These are phyloP conservation scores for Enchytraeus crypticus DNA, from an alignment of 2,888 invertebrate genomes.

Conservation along the genomic window DNA sequence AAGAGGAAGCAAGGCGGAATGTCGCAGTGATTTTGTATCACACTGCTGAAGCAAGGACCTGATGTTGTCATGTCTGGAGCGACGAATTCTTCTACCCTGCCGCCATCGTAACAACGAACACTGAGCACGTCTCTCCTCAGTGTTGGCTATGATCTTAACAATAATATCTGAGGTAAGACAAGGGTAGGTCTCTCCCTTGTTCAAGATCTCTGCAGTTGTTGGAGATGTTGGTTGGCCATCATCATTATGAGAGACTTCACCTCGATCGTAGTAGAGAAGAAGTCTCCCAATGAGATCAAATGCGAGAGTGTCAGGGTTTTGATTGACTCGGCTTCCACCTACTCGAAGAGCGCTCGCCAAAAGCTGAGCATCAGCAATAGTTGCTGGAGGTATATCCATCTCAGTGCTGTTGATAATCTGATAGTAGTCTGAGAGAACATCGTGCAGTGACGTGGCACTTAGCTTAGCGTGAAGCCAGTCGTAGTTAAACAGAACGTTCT, in stretches of 20 bases:
- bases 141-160: no score
- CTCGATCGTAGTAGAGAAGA: constrained; percentile 72
- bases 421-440: constrained; percentile 76
- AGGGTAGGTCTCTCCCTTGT: no score
- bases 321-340: constrained; percentile 18
- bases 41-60: constrained; percentile 76
- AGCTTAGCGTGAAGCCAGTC: constrained; percentile 91
- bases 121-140: no score
- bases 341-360: constrained; percentile 19
- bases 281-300: constrained; percentile 82
- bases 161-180: no score
- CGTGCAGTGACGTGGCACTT: constrained; percentile 85
- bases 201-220: not conserved
- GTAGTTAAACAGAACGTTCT: constrained; percentile 86
- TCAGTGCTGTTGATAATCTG: constrained; percentile 1
- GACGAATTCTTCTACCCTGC: constrained; percentile 53
- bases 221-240: no score
- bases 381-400: not conserved
- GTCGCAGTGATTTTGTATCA: constrained; percentile 70
- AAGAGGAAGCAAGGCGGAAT: constrained; percentile 44
- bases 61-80: constrained; percentile 57
- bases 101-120: not conserved
- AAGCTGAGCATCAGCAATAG: constrained; percentile 9
- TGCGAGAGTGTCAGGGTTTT: constrained; percentile 54
- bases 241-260: constrained; percentile 51